Base-by-base conservation (phyloP, 2,113 vertebrate genomes). In the Istiophorus platypterus region DNA sequence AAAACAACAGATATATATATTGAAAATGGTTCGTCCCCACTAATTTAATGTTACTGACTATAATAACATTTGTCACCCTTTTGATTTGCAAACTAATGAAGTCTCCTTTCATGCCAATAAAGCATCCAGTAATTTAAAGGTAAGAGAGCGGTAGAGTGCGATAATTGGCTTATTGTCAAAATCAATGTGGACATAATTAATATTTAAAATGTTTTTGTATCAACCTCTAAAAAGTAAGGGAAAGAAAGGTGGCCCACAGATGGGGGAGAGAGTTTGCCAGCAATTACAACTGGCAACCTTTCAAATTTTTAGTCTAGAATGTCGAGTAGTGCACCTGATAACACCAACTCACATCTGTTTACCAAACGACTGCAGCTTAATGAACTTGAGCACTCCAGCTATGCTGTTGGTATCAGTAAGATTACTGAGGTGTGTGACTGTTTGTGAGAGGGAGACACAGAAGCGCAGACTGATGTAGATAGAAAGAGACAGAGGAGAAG, bases 111-210 rank as follows among this genome's bases (percentile, higher is more conserved):
- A 12, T 20, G 39, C 56, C 52, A 29, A 14, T 24, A 41, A 26
- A 71, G 41, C 31, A 37, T 3, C 41, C 15, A 20, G 8, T 52
- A 31, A 41, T 57, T 26, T 12, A 5, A 41, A 31, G 49, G 15
- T 7, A 51, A 70, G 41, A 39, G 27, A 24, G 18, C 17, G 17
- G 8, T 22, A 29, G 41, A 59, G 13, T 0, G 7, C 11, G 41
- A 57, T 54, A 57, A 3, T 56, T 71, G 81, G 34, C 63, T 57
- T 29, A 17, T 34, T 54, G 45, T 34, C 58, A 76, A 8, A 58
- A 72, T 84, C 76, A 70, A 58, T 84, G 29, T n/a, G 8, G 29
- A 72, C 7, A 13, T 69, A 47, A 52, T 63, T 58, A 72, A 70
- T 57, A 70, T 41, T 70, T 42, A 11, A 84, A 61, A 62, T 62